A percentile compares a stretch with the other conserved stretches of the same genome.
These are phyloP conservation scores for Synaphobranchus kaupii DNA, from an alignment of 2,797 vertebrate species.

Conservation along the genomic window DNA sequence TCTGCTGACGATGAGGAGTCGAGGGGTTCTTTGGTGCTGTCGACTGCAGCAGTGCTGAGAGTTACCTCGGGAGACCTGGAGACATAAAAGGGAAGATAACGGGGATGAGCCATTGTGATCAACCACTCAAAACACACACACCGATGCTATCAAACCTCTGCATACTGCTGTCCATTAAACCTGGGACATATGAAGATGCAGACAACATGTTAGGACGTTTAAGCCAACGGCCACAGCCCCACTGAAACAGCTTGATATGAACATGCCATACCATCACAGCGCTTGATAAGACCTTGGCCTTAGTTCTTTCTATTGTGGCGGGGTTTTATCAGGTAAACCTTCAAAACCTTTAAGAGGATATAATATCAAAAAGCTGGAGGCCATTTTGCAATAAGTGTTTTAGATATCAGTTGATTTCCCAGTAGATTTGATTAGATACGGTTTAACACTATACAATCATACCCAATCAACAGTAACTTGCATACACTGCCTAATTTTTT, in stretches of 20 bases:
- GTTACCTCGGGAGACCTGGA: slow-evolving; percentile 70
- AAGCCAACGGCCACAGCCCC: neutral
- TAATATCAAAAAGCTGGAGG: neutral
- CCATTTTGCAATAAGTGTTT: neutral
- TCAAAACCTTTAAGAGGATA: neutral
- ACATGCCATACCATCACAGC: neutral
- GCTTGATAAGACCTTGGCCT: neutral
- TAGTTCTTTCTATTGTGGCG: neutral
- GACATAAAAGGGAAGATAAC: neutral
- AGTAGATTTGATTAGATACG: neutral
- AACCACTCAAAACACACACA: neutral
- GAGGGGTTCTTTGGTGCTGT: slow-evolving; percentile 69
- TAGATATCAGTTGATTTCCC: neutral
- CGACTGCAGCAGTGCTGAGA: slow-evolving; percentile 78
- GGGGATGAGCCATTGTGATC: neutral
- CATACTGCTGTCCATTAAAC: neutral
- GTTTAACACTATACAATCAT: neutral
- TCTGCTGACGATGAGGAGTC: slow-evolving; percentile 48
- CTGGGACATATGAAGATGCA: neutral
- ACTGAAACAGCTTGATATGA: neutral
- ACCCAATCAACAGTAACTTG: neutral
- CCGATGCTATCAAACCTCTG: too few species aligned
- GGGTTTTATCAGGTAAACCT: neutral
- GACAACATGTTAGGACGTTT: neutral
- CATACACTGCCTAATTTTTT: neutral